Percentiles rank a stretch among this genome's conserved stretches.
phyloP scores from a whole-genome alignment of 1,140 invertebrate species.

The Drosophila ficusphila region DNA sequence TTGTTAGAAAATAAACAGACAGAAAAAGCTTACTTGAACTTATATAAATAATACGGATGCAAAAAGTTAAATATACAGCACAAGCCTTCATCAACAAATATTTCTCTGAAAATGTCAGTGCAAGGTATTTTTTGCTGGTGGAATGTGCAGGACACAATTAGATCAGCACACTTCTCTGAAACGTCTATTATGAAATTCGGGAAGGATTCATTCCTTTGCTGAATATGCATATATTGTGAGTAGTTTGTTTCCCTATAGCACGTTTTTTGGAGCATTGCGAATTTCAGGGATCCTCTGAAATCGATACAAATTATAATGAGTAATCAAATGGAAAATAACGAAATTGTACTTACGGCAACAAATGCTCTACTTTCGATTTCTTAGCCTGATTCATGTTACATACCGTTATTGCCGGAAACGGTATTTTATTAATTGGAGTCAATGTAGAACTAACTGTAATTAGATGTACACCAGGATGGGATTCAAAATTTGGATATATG shows the following conservation, averaged over 20 bases:
- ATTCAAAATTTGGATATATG: no score
- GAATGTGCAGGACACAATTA: slow-evolving; percentile 61
- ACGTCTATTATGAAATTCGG: slow-evolving; percentile 56
- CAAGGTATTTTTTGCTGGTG: slow-evolving; percentile 85
- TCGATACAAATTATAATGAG: neutral
- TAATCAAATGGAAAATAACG: no score
- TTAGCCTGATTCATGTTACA: slow-evolving; percentile 92
- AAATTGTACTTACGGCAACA: slow-evolving; percentile 35
- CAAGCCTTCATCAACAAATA: slow-evolving; percentile 92
- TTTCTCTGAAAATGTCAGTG: slow-evolving; percentile 89
- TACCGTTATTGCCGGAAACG: slow-evolving; percentile 92
- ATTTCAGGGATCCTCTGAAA: slow-evolving; percentile 47
- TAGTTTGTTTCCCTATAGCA: slow-evolving; percentile 61
- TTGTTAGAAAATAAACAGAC: neutral
- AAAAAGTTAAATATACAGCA: slow-evolving; percentile 93
- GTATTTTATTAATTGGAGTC: slow-evolving; percentile 87
- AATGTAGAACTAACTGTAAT: slow-evolving; percentile 85
- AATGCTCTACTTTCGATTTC: slow-evolving; percentile 84
- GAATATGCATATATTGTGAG: slow-evolving; percentile 29
- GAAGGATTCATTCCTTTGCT: slow-evolving; percentile 49
- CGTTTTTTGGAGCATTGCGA: slow-evolving; percentile 68
- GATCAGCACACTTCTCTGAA: slow-evolving; percentile 55
- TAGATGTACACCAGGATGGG: no score
- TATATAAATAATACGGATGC: slow-evolving; percentile 88
- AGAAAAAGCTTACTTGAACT: slow-evolving; percentile 70